A percentile compares a stretch with the other conserved stretches of the same genome.
Conservation (phyloP, 2,888 invertebrate species). For the Linyphia triangularis region DNA sequence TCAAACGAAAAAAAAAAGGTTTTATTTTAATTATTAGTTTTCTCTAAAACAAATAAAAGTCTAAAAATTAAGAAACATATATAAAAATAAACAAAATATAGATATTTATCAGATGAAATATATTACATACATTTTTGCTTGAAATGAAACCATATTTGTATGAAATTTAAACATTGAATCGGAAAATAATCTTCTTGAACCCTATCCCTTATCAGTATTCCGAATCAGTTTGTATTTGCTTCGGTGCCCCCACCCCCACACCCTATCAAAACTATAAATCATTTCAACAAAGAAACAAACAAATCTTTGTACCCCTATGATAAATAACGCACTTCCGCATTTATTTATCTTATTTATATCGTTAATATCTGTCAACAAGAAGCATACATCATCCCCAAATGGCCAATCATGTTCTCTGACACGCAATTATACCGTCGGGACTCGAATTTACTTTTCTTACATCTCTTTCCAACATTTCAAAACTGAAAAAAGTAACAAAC, state of each 20-base stretch:
- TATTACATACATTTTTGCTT: too few species aligned
- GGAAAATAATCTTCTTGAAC: background rate
- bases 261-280: too few species aligned
- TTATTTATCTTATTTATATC: background rate
- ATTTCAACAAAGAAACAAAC: background rate
- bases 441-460: conserved; percentile 16
- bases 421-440: conserved; percentile 8
- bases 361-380: background rate
- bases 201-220: background rate
- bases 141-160: too few species aligned
- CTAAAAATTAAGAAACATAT: too few species aligned
- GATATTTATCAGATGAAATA: too few species aligned
- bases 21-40: too few species aligned
- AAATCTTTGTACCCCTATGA: background rate
- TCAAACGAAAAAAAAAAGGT: too few species aligned
- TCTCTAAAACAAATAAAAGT: too few species aligned
- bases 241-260: background rate
- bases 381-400: conserved; percentile 4
- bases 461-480: background rate
- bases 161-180: background rate
- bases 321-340: background rate
- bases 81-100: too few species aligned
- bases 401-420: background rate
- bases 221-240: background rate
- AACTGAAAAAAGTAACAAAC: background rate